A percentile compares a stretch with the other conserved stretches of the same genome.
These are phyloP conservation scores for Brienomyrus brachyistius DNA, from an alignment of 2,113 vertebrate genomes.

Conservation along the genomic window DNA sequence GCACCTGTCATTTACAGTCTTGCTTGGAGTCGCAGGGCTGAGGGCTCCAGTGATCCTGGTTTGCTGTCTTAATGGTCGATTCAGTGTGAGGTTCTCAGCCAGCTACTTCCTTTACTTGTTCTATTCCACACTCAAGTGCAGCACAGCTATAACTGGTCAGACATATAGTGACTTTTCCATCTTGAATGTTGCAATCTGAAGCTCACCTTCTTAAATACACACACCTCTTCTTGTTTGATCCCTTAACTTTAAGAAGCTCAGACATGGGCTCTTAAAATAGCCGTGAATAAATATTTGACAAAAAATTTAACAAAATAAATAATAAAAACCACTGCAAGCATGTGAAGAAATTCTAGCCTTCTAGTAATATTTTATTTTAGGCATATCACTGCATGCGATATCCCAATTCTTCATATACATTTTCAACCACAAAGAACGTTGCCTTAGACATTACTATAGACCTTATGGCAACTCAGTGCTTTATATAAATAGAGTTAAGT, in stretches of 20 bases:
- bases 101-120: background rate
- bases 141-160: background rate
- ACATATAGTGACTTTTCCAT: background rate
- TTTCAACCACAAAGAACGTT: background rate
- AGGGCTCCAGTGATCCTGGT: background rate
- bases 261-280: background rate
- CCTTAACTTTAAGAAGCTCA: background rate
- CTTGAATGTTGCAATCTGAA: background rate
- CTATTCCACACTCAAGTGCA: background rate
- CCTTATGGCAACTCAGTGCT: background rate
- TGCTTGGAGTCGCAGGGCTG: background rate
- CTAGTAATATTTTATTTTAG: background rate
- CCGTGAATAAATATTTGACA: background rate
- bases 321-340: background rate
- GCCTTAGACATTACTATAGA: background rate
- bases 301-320: background rate
- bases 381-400: background rate
- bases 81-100: background rate
- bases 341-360: background rate
- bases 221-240: background rate
- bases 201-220: background rate
- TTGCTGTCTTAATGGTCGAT: background rate
- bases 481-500: background rate
- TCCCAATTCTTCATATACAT: background rate
- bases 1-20: background rate